Base-by-base conservation (phyloP, 1,140 invertebrate species). In the Xylocopa sonorina region DNA sequence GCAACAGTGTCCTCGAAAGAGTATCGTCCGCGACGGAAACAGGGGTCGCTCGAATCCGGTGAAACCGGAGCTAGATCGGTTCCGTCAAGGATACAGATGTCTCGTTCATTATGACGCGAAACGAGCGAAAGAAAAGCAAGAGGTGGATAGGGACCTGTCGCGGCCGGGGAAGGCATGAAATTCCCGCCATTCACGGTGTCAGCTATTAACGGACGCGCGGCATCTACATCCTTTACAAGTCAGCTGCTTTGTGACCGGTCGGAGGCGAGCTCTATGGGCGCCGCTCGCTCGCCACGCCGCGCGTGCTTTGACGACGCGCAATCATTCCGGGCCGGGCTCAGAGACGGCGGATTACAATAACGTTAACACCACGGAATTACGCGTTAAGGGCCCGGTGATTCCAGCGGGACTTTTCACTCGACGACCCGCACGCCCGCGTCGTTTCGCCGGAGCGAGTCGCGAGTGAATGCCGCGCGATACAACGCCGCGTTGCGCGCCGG, bases 141-240 rank as follows among this genome's bases (percentile, higher is more conserved):
- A 87, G 81, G 80, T 64, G 84, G 81, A 86, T 81, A 87, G 84
- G 78, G 64, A 76, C 78, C 82, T 85, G 81, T 84, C 86, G 81
- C 69, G 72, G 38, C 32, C 77, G 82, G 82, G 83, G 82, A 87
- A 87, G 85, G 85, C 86, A 87, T 87, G 86, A 87, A 87, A 87
- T 87, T 84, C 86, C 76, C 77, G 85, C 82, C 86, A 87, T 87
- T 87, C 86, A 83, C 74, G 82, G 64, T 85, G 85, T 87, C 85
- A 82, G 80, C 86, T 87, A 87, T 86, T 84, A 87, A 84, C 82
- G 79, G 80, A 87, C 85, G 86, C 74, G 78, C 85, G 76, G 79
- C 82, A 74, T 78, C 71, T 86, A 80, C 85, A 80, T 87, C 85
- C 86, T 87, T 87, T 87, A 87, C 73, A 85, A 87, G 85, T 87